Evolutionary conservation across 2,113 vertebrate genomes (phyloP).

Genomic region (Rhineura floridana): DNA sequence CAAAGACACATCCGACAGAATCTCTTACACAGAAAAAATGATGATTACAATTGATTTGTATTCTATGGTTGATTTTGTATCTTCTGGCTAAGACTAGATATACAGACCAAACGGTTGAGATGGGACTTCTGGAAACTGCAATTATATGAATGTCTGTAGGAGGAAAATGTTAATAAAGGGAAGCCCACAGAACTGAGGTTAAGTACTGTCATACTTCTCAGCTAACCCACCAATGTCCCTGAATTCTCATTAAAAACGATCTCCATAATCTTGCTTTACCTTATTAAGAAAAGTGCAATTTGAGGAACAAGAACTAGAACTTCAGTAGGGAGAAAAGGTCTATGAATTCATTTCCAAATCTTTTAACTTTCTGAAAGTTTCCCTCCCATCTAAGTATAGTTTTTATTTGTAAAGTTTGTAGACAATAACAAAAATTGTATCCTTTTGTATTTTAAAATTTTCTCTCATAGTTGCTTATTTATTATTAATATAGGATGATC

Average conservation of each 20-base stretch:
- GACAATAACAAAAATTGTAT: not conserved
- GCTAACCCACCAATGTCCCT: constrained; percentile 23
- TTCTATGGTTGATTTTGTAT: constrained; percentile 13
- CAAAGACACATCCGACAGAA: not conserved
- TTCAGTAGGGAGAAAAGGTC: constrained; percentile 14
- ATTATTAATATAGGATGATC: not conserved
- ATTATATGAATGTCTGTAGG: constrained; percentile 30
- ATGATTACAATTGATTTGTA: constrained; percentile 21
- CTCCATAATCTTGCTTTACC: constrained; percentile 34
- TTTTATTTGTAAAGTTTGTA: constrained; percentile 8
- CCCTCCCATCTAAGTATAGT: not conserved
- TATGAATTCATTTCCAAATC: constrained; percentile 13
- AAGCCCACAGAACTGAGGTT: constrained; percentile 30
- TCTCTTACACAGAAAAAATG: not conserved
- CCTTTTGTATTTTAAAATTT: not conserved
- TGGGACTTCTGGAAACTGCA: constrained; percentile 19
- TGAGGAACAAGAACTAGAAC: constrained; percentile 24
- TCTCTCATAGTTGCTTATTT: not conserved
- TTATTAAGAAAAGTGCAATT: constrained; percentile 33
- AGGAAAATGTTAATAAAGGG: constrained; percentile 43
- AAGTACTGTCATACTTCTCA: constrained; percentile 30
- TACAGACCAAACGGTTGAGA: constrained; percentile 29
- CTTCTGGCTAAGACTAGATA: constrained; percentile 3
- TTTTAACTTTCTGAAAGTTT: constrained; percentile 8
- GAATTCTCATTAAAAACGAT: constrained; percentile 43